These are phyloP conservation scores for Crotophaga sulcirostris DNA, from an alignment of 2,113 vertebrate species.

Conservation along the genomic window DNA sequence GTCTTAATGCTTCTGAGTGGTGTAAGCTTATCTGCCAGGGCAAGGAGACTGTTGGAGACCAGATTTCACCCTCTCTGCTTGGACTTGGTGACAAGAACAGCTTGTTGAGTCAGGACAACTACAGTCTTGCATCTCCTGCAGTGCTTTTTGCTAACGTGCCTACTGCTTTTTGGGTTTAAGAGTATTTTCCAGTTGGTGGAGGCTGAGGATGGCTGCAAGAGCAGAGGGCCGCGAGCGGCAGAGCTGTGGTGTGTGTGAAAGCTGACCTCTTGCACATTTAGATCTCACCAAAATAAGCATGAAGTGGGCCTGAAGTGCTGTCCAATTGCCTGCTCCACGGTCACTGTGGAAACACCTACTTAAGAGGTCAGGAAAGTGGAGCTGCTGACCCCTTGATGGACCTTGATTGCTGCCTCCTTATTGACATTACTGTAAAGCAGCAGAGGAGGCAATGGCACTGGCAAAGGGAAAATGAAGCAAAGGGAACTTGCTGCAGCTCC, in stretches of 20 bases:
- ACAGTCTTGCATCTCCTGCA: background rate
- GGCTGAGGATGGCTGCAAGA: background rate
- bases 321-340: background rate
- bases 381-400: background rate
- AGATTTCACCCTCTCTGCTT: background rate
- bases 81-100: background rate
- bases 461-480: background rate
- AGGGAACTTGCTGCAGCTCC: background rate
- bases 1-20: accelerated
- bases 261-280: background rate
- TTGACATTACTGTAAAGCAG: background rate
- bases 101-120: background rate
- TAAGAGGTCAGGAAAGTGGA: background rate
- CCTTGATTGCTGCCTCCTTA: background rate
- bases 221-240: background rate
- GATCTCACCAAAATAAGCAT: background rate
- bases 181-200: background rate
- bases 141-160: background rate
- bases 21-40: background rate
- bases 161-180: background rate
- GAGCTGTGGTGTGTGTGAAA: background rate
- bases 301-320: background rate
- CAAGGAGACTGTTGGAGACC: background rate
- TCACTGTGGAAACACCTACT: background rate
- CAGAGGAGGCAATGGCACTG: background rate